Base-by-base conservation (phyloP, 2,888 invertebrate genomes). In the Erebia epiphron region DNA sequence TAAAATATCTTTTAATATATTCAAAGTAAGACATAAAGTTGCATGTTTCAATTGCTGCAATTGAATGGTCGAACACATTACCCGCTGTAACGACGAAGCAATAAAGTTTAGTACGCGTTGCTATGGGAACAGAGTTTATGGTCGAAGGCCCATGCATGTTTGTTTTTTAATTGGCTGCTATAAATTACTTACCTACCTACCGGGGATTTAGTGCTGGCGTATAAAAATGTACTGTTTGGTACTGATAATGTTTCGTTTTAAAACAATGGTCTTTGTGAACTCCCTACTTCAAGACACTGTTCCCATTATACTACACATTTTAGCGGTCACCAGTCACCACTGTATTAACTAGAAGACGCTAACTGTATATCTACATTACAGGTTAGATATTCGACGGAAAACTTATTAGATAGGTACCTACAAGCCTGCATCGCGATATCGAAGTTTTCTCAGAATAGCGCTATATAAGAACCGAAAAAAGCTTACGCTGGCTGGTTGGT, bases 91-190 rank as follows among this genome's bases (percentile, higher is more conserved):
- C 81, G 81, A 78, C 76, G 77, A 73, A 75, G 79, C 79, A 76
- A 80, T 87, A 84, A 85, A 84, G 78, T 82, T 78, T 81, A 77
- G 82, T 83, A 79, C 75, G 70, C 78, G 85, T 85, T 82, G 78
- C 82, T 70, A 83, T 85, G 80, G 82, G 73, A 78, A 83, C 82
- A 18, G 57, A 65, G 70, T 70, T 63, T 64, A 74, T 63, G 65
- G 60, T 68, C 72, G 54, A 73, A 41, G 58, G 35, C 35, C 70
- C 63, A 70, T 70, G 65, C 56, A 66, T 67, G 68, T 70, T 65
- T 58, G 68, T 68, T 69, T 71, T 71, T 68, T 61, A 67, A 73
- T 67, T 64, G 69, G 54, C 64, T 52, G 35, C 71, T 49, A 72
- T 74, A 74, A 72, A 74, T 72, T 74, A 70, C 64, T 71, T 46